Percentiles rank a stretch among this genome's conserved stretches.
These are phyloP conservation scores for Brachionus plicatilis DNA, from an alignment of 1,140 invertebrate genomes.

Conservation along the genomic window DNA sequence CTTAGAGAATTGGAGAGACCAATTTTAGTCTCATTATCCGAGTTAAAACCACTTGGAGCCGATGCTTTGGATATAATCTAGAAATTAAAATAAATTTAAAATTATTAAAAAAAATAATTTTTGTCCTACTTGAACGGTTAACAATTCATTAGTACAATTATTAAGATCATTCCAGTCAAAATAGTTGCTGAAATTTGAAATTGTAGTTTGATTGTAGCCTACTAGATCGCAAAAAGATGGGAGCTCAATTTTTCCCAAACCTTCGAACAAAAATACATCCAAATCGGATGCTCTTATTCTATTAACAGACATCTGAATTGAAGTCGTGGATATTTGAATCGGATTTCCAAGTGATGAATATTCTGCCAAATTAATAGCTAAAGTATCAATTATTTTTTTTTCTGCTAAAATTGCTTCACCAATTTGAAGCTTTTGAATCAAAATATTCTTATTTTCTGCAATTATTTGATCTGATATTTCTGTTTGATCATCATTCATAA, in stretches of 20 bases:
- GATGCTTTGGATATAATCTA: background rate
- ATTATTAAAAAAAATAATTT: background rate
- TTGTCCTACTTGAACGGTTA: background rate
- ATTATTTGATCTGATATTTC: background rate
- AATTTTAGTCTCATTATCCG: slow-evolving; percentile 21
- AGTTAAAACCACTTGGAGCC: slow-evolving; percentile 17
- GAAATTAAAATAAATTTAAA: background rate
- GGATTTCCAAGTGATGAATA: background rate
- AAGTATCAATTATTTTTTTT: background rate
- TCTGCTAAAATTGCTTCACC: background rate
- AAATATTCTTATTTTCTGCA: background rate
- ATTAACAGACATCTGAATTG: background rate
- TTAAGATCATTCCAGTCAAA: background rate
- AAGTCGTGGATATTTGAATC: background rate
- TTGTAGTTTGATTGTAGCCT: background rate
- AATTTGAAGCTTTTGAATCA: background rate
- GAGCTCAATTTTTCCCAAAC: background rate
- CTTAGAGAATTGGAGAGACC: slow-evolving; percentile 27
- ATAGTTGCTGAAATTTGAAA: background rate
- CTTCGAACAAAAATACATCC: background rate
- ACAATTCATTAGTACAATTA: background rate
- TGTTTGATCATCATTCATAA: background rate
- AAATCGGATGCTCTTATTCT: background rate
- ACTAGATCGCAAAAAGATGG: background rate
- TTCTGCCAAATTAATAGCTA: background rate